Evolutionary conservation across 2,888 invertebrate genomes (phyloP).

Genomic region (Bedellia somnulentella): DNA sequence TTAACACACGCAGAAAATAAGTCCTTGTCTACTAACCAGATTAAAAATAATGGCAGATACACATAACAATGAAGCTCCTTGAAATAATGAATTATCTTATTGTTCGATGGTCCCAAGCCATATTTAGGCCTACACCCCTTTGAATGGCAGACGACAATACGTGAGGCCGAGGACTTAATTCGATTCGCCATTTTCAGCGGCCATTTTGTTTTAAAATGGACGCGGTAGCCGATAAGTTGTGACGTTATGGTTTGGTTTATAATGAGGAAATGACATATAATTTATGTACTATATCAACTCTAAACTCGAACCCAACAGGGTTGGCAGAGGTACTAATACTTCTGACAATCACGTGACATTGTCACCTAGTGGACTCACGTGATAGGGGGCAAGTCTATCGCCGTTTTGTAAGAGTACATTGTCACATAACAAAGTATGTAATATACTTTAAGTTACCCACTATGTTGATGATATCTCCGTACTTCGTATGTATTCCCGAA

Average conservation of each 20-base stretch:
- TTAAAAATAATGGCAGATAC: too few species aligned
- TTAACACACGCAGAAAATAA: too few species aligned
- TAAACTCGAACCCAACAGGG: too few species aligned
- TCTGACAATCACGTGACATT: too few species aligned
- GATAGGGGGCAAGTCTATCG: too few species aligned
- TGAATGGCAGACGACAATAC: conserved; percentile 13
- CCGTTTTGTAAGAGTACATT: too few species aligned
- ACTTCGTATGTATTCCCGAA: not conserved
- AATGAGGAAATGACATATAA: conserved; percentile 1
- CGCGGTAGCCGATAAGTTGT: conserved; percentile 10
- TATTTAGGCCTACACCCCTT: conserved; percentile 25
- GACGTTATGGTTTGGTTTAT: conserved; percentile 16
- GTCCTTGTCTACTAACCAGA: too few species aligned
- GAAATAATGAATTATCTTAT: conserved; percentile 41
- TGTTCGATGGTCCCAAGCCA: conserved; percentile 35
- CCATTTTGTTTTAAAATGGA: conserved; percentile 17
- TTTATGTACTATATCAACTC: not conserved
- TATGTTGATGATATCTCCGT: too few species aligned
- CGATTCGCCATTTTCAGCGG: conserved; percentile 24
- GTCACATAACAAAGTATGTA: too few species aligned
- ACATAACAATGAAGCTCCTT: conserved; percentile 31
- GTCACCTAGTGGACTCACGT: too few species aligned
- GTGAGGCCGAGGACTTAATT: conserved; percentile 16
- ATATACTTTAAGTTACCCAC: too few species aligned
- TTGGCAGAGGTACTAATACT: too few species aligned